A percentile compares a stretch with the other conserved stretches of the same genome.
Conservation (phyloP, 2,113 vertebrate genomes). For the Oryzias woworae region DNA sequence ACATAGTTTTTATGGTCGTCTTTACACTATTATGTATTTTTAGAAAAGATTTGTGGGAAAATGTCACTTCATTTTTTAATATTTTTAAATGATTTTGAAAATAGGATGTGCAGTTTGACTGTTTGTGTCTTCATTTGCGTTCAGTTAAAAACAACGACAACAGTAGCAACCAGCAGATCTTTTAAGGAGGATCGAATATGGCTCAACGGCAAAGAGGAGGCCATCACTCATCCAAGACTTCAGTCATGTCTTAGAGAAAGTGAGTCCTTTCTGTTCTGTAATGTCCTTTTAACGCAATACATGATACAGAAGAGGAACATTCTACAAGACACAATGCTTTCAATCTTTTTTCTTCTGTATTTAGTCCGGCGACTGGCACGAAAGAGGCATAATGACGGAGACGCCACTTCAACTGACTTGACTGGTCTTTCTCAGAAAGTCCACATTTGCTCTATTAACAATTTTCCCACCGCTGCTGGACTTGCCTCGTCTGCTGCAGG, state of each 20-base stretch:
- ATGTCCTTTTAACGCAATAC: background rate
- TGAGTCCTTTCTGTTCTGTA: conserved; percentile 57
- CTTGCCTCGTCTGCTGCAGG: conserved; percentile 93
- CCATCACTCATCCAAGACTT: conserved; percentile 83
- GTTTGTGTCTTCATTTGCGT: conserved; percentile 4
- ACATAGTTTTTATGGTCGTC: too few species aligned
- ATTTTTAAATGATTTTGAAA: background rate
- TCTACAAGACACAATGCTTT: background rate
- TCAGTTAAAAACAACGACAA: conserved; percentile 93
- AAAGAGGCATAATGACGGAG: conserved; percentile 74
- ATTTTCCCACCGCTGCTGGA: conserved; percentile 94
- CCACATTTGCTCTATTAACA: conserved; percentile 90
- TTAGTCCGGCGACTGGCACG: conserved; percentile 87
- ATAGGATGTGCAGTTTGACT: background rate
- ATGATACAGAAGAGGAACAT: background rate
- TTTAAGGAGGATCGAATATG: conserved; percentile 89
- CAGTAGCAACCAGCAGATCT: conserved; percentile 80
- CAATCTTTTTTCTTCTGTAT: background rate
- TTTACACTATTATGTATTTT: too few species aligned
- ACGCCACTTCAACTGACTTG: conserved; percentile 19
- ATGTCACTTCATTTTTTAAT: background rate
- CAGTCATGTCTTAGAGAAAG: conserved; percentile 91
- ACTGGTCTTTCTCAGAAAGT: conserved; percentile 81
- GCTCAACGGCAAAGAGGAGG: conserved; percentile 89
- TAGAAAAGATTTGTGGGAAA: background rate